Evolutionary conservation across 2,113 vertebrate species (phyloP), one percentile per base, ranked within the genome.

Genomic region (Bagarius yarrelli): DNA sequence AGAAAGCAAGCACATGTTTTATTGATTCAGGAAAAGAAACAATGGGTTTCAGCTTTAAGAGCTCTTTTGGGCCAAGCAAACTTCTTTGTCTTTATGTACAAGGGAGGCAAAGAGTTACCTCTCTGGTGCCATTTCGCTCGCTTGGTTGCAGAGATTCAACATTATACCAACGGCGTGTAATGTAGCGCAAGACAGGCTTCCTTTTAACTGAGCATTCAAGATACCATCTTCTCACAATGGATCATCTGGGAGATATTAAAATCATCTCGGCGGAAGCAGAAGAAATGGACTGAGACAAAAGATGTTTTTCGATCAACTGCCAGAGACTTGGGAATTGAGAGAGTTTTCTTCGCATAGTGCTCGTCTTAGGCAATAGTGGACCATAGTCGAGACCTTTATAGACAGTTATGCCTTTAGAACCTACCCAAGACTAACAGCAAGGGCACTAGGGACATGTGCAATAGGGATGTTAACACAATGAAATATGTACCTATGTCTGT

Each of bases 21-120:
- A 93, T 94, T 93, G 91, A 93, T 91, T 88, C 86, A 84, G 83
- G 84, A 53, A 78, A 72, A 83, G 85, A 79, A 93, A 92, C 88
- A 91, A 92, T 87, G 83, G 84, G 44, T 47, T 47, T 47, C 44
- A 87, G 77, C 78, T 87, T 85, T 89, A 89, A 90, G 85, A 90
- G 89, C 87, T 85, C 81, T 85, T 83, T 83, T 78, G 75, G 77
- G 81, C 23, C 64, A 82, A 81, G 23, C 74, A 19, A 87, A 88
- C 78, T 81, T 80, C 25, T 81, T 64, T 27, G 4, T 5, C 18
- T 61, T 8, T n/a, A 83, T 75, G 55, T 30, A 61, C 52, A 61
- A 53, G 67, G 64, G 72, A 72, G 71, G 79, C 82, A 64, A 25
- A 56, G 59, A 85, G 64, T 44, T 40, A 40, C 86, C 81, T 87